These are phyloP conservation scores for Trichomalopsis sarcophagae DNA, from an alignment of 1,140 invertebrate genomes.

Conservation along the genomic window DNA sequence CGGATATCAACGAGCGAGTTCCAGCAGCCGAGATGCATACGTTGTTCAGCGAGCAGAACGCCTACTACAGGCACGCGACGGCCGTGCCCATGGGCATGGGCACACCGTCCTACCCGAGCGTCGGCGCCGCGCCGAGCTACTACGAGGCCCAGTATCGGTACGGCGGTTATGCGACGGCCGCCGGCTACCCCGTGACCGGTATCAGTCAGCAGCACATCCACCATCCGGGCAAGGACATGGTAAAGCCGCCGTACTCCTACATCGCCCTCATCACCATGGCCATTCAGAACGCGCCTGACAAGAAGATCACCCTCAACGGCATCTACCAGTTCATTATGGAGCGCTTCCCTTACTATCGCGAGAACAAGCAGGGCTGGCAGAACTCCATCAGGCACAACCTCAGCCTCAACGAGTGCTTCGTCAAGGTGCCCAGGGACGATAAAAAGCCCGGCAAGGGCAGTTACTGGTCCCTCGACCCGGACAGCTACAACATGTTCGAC, in stretches of 20 bases:
- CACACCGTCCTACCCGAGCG: slow-evolving; percentile 67
- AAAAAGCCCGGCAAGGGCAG: slow-evolving; percentile 98
- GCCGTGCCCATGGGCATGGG: slow-evolving; percentile 71
- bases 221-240: slow-evolving; percentile 83
- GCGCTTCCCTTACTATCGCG: slow-evolving; percentile 97
- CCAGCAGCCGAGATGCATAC: slow-evolving; percentile 82
- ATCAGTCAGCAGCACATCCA: slow-evolving; percentile 81
- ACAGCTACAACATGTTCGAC: slow-evolving; percentile 99
- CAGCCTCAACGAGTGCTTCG: slow-evolving; percentile 98
- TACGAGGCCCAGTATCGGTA: slow-evolving; percentile 74
- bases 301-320: slow-evolving; percentile 96
- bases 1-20: background rate
- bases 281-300: slow-evolving; percentile 93
- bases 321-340: slow-evolving; percentile 99
- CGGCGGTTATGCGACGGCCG: slow-evolving; percentile 73
- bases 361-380: slow-evolving; percentile 97
- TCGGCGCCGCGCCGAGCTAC: slow-evolving; percentile 63
- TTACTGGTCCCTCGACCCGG: slow-evolving; percentile 98
- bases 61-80: slow-evolving; percentile 78
- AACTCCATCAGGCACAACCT: slow-evolving; percentile 98
- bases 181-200: slow-evolving; percentile 74
- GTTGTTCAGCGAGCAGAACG: slow-evolving; percentile 90
- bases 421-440: slow-evolving; percentile 93
- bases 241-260: slow-evolving; percentile 98
- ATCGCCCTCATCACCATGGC: slow-evolving; percentile 99